Evolutionary conservation across 1,140 invertebrate species (phyloP).

Genomic region (Tribolium castaneum): DNA sequence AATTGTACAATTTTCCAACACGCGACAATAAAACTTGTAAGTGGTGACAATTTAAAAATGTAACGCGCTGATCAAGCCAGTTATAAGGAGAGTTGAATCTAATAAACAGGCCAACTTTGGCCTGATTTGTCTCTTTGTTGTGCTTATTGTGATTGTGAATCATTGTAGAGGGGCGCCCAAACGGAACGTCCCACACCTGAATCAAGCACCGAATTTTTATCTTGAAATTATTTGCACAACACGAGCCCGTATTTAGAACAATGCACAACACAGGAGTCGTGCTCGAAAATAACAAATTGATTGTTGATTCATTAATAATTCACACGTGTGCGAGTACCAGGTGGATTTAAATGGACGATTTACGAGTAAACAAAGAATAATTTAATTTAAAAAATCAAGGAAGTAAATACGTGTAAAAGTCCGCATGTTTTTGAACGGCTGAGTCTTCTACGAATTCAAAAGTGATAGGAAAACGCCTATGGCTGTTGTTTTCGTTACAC

Average conservation of each 20-base stretch:
- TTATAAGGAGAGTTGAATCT: conserved; percentile 13
- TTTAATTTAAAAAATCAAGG: neutral
- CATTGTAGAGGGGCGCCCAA: neutral
- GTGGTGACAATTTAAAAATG: conserved; percentile 25
- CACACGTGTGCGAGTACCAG: neutral
- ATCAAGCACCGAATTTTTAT: neutral
- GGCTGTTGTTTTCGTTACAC: too few species aligned
- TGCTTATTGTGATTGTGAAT: neutral
- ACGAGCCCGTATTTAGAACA: too few species aligned
- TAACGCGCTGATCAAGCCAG: conserved; percentile 6
- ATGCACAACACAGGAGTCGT: too few species aligned
- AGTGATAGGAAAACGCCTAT: too few species aligned
- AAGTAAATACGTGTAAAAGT: neutral
- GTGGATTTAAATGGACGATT: neutral
- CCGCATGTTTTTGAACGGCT: too few species aligned
- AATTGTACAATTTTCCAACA: neutral
- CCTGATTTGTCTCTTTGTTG: conserved; percentile 21
- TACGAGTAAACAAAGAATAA: neutral
- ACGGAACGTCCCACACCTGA: conserved; percentile 5
- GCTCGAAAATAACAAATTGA: neutral
- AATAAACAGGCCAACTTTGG: conserved; percentile 18
- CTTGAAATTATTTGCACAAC: neutral
- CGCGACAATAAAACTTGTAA: neutral
- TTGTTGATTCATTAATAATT: neutral
- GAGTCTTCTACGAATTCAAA: too few species aligned